A percentile compares a stretch with the other conserved stretches of the same genome.
Evolutionary conservation across 2,113 vertebrate species (phyloP).

Genomic region (Lagenorhynchus albirostris): DNA sequence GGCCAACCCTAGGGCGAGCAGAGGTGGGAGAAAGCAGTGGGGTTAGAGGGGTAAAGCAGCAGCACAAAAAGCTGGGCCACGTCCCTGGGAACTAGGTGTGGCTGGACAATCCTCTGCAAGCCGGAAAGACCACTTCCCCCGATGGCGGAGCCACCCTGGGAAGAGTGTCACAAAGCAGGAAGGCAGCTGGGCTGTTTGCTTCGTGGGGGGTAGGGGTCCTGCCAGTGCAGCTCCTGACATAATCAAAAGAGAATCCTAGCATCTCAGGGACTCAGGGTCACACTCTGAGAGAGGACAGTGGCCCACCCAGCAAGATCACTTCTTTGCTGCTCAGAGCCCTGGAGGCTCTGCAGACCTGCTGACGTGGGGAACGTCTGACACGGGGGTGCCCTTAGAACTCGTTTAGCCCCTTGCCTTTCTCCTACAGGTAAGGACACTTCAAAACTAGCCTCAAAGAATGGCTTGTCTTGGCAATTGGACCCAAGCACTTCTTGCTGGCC

Average conservation of each 20-base stretch:
- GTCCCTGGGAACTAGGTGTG: not conserved
- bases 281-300: not conserved
- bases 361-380: not conserved
- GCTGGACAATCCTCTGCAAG: not conserved
- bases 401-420: not conserved
- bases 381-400: not conserved
- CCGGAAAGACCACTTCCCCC: not conserved
- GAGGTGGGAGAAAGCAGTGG: not conserved
- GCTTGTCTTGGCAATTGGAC: not conserved
- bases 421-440: not conserved
- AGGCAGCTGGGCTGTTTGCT: not conserved
- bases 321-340: not conserved
- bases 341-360: not conserved
- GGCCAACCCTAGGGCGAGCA: not conserved
- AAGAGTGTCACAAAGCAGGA: not conserved
- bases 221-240: not conserved
- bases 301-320: not conserved
- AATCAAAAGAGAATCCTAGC: not conserved
- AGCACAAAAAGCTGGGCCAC: not conserved
- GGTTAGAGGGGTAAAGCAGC: not conserved
- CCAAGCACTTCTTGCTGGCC: not conserved
- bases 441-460: not conserved
- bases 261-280: not conserved
- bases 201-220: not conserved
- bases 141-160: not conserved